Evolutionary conservation across 2,888 invertebrate genomes (phyloP).

Genomic region (Scaptomyza polygonia): DNA sequence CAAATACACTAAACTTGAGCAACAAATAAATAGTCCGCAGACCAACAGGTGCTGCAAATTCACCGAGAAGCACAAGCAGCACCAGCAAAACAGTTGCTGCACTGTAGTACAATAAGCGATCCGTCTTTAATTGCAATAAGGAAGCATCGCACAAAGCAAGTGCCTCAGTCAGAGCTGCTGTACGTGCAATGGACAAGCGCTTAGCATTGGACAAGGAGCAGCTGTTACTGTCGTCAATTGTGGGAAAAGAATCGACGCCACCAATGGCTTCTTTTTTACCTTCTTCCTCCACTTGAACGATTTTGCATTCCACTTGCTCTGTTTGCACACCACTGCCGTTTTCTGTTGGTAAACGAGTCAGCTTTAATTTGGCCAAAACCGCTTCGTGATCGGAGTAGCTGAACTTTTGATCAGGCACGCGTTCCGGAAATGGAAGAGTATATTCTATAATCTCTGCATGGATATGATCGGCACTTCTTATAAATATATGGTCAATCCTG

Average conservation of each 20-base stretch:
- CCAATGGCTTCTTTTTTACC: not conserved
- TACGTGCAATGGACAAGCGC: slow-evolving; percentile 55
- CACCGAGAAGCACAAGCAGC: slow-evolving; percentile 77
- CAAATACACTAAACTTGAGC: slow-evolving; percentile 87
- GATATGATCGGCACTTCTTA: slow-evolving; percentile 72
- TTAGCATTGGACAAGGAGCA: slow-evolving; percentile 3
- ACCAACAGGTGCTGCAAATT: slow-evolving; percentile 80
- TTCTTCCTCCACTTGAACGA: not conserved
- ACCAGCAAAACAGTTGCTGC: slow-evolving; percentile 77
- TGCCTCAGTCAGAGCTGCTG: slow-evolving; percentile 80
- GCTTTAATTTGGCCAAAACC: slow-evolving; percentile 86
- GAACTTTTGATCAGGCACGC: slow-evolving; percentile 89
- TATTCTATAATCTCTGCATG: slow-evolving; percentile 86
- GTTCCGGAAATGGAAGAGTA: slow-evolving; percentile 89
- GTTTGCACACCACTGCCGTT: not conserved
- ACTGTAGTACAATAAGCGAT: slow-evolving; percentile 82
- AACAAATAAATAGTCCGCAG: slow-evolving; percentile 85
- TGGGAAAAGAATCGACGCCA: not conserved
- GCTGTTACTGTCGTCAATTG: slow-evolving; percentile 9
- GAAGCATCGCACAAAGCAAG: slow-evolving; percentile 81
- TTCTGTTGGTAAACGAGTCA: slow-evolving; percentile 35
- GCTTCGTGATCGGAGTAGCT: slow-evolving; percentile 97
- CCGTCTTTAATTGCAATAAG: slow-evolving; percentile 79
- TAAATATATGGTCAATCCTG: slow-evolving; percentile 96
- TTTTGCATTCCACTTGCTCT: slow-evolving; percentile 43